Conservation (phyloP, 2,113 vertebrate genomes). For the Oreotrochilus melanogaster region DNA sequence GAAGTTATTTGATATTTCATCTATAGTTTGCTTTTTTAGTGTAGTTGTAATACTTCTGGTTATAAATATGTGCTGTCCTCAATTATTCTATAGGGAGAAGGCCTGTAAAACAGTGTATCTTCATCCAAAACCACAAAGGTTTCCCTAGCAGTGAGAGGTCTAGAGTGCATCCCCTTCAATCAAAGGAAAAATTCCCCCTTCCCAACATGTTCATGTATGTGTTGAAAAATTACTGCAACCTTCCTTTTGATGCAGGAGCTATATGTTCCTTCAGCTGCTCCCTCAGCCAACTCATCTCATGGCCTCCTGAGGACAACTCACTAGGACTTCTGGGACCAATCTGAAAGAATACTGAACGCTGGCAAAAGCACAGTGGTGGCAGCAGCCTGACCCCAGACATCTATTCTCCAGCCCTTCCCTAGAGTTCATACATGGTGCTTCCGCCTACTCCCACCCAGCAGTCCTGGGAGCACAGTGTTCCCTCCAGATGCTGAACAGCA, state of each 20-base stretch:
- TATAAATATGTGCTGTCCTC: not conserved
- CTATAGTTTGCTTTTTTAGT: not conserved
- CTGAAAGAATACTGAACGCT: rapidly evolving
- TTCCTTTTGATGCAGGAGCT: not conserved
- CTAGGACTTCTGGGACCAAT: not conserved
- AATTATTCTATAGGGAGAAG: not conserved
- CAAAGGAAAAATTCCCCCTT: not conserved
- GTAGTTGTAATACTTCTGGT: not conserved
- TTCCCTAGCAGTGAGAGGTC: not conserved
- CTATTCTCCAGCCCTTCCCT: not conserved
- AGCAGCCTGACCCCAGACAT: not conserved
- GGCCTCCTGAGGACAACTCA: not conserved
- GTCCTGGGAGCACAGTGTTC: not conserved
- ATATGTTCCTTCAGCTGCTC: not conserved
- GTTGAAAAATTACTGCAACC: not conserved
- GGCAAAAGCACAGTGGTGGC: not conserved
- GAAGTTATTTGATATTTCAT: not conserved
- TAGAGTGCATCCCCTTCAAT: not conserved
- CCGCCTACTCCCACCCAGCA: not conserved
- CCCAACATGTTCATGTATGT: not conserved
- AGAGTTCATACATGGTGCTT: not conserved
- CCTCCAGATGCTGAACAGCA: not conserved
- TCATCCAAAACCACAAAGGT: not conserved
- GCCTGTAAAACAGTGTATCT: not conserved
- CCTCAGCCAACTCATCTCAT: not conserved